These are phyloP conservation scores for Meganola albula DNA, from an alignment of 2,888 invertebrate genomes.

Conservation along the genomic window DNA sequence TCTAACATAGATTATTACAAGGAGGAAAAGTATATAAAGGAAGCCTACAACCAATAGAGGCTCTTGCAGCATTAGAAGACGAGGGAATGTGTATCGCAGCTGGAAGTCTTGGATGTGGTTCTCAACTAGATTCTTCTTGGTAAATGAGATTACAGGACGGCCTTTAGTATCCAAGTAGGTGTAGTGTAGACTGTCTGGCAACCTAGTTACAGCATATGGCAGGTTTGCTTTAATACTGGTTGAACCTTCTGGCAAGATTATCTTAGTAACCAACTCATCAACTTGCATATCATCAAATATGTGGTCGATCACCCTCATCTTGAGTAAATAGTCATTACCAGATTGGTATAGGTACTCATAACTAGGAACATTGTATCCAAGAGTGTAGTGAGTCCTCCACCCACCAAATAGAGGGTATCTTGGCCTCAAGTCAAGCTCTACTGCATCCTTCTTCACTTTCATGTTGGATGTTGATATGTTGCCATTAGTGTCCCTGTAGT, in stretches of 20 bases:
- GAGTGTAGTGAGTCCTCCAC: conserved; percentile 97
- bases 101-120: conserved; percentile 97
- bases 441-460: conserved; percentile 90
- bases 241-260: conserved; percentile 96
- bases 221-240: conserved; percentile 87
- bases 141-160: conserved; percentile 90
- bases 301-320: conserved; percentile 97
- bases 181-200: conserved; percentile 86
- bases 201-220: conserved; percentile 87
- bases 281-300: conserved; percentile 98
- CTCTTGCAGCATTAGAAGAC: conserved; percentile 92
- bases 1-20: conserved; percentile 95
- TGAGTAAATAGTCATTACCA: conserved; percentile 88
- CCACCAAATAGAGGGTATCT: conserved; percentile 99
- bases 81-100: conserved; percentile 91
- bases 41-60: conserved; percentile 93
- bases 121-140: conserved; percentile 92
- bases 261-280: conserved; percentile 90
- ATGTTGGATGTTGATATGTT: conserved; percentile 99
- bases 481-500: conserved; percentile 97
- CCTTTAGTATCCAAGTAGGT: conserved; percentile 98
- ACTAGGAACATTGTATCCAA: conserved; percentile 98
- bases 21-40: conserved; percentile 91
- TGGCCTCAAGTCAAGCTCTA: conserved; percentile 96
- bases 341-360: conserved; percentile 94